phyloP scores from a whole-genome alignment of 2,888 invertebrate genomes.

The Lypha dubia region DNA sequence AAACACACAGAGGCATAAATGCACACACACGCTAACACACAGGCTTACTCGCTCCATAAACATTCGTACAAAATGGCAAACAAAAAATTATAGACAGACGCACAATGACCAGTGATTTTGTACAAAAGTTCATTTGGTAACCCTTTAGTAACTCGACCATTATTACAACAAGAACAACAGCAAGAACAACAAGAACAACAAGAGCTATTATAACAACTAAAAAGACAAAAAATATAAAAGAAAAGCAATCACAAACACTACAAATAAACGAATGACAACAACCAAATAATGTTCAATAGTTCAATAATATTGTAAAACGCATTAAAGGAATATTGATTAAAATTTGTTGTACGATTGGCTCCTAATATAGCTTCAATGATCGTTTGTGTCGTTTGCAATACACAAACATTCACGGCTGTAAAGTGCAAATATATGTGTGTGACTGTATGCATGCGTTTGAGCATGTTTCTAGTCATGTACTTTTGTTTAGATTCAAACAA shows the following conservation, averaged over 20 bases:
- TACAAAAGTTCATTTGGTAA: constrained; percentile 56
- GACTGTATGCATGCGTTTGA: neutral
- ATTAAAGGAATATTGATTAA: constrained; percentile 60
- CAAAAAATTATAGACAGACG: neutral
- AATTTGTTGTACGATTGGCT: constrained; percentile 33
- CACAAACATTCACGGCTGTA: neutral
- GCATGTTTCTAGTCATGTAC: neutral
- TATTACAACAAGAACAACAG: constrained; percentile 31
- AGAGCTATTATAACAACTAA: neutral
- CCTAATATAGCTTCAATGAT: neutral
- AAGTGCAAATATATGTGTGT: neutral
- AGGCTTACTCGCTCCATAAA: too few species aligned
- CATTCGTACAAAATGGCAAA: neutral
- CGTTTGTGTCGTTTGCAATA: neutral
- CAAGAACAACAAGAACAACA: constrained; percentile 10
- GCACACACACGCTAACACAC: neutral
- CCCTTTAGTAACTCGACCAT: constrained; percentile 56
- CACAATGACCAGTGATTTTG: constrained; percentile 49
- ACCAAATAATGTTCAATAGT: constrained; percentile 48
- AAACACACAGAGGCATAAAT: neutral
- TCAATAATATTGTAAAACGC: constrained; percentile 56
- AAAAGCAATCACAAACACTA: constrained; percentile 6
- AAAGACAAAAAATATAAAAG: constrained; percentile 1
- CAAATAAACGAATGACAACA: constrained; percentile 7
- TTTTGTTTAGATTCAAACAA: constrained; percentile 13